These are phyloP conservation scores for Panagrolaimus sp. DNA, from an alignment of 1,140 invertebrate genomes.

Conservation along the genomic window DNA sequence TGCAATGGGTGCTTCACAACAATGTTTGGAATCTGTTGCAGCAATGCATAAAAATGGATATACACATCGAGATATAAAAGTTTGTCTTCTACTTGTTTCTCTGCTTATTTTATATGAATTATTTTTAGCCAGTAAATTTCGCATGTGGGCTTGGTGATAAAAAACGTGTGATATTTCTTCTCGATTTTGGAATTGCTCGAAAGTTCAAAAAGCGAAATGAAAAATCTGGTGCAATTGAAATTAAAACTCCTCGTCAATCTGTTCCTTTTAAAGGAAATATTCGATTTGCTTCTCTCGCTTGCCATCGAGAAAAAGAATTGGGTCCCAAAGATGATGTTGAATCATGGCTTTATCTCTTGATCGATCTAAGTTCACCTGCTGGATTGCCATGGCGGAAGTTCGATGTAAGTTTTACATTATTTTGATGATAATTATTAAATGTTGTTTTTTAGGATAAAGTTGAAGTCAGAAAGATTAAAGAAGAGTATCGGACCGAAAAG, in stretches of 20 bases:
- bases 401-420: too few species aligned
- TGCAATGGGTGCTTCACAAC: conserved; percentile 31
- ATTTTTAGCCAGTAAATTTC: conserved; percentile 42
- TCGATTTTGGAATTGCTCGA: conserved; percentile 29
- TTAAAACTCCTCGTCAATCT: conserved; percentile 16
- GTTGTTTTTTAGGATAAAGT: too few species aligned
- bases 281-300: conserved; percentile 23
- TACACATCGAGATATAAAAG: conserved; percentile 47
- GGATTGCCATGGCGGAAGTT: conserved; percentile 37
- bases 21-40: conserved; percentile 43
- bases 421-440: too few species aligned
- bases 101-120: too few species aligned
- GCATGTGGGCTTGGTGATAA: conserved; percentile 32
- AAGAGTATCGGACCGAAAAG: conserved; percentile 25
- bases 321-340: conserved; percentile 42
- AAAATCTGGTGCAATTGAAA: conserved; percentile 13
- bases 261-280: conserved; percentile 24
- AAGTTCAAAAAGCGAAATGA: too few species aligned
- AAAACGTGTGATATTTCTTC: conserved; percentile 15
- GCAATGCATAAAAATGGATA: conserved; percentile 39
- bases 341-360: conserved; percentile 39
- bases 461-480: conserved; percentile 27
- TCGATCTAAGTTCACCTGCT: conserved; percentile 24
- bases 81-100: too few species aligned
- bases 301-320: conserved; percentile 42